Evolutionary conservation across 2,888 invertebrate species (phyloP), one percentile per base, ranked within the genome.

Genomic region (Xestia ashworthii): DNA sequence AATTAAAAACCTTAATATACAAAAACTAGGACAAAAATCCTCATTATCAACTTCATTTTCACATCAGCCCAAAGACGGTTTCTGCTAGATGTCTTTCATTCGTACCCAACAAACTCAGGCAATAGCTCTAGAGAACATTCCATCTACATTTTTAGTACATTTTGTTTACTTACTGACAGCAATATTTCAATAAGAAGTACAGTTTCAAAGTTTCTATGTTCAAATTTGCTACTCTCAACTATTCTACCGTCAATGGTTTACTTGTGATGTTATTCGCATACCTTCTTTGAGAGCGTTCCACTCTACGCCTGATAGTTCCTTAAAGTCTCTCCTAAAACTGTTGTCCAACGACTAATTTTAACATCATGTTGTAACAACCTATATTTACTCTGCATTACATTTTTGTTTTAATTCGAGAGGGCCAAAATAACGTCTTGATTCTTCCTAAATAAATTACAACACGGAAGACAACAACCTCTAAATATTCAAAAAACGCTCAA

Each of bases 401-500:
- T 71, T 38, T 72, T 9, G 5, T 19, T 48, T 8, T 32, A 32
- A 46, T n/a, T 71, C 6, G 16, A n/a, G 8, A 38, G 16, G 6
- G 5, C 16, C n/a, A 46, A 32, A 70, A 19, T 0, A n/a, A 38
- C 12, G 11, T 16, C 9, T 41, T 53, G 19, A 46, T 11, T 32
- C 32, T n/a, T 16, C 3, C 32, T 53, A 19, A 64, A 53, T 11
- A 46, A 38, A 53, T 50, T 53, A n/a, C 22, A 14, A 48, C 1
- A n/a, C 12, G 12, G 41, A 66, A 70, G 19, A 32, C 66, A 48
- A 46, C n/a, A 46, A 22, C 41, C 6, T 66, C 12, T 53, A 46
- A 62, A 46, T 46, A 76, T 67, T 46, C 25, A 69, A 71, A 65
- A 62, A 67, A 46, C 11, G 46, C 46, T 53, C 22, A 38, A 72